Base-by-base conservation (phyloP, 2,888 invertebrate genomes). In the Cryptus armator region DNA sequence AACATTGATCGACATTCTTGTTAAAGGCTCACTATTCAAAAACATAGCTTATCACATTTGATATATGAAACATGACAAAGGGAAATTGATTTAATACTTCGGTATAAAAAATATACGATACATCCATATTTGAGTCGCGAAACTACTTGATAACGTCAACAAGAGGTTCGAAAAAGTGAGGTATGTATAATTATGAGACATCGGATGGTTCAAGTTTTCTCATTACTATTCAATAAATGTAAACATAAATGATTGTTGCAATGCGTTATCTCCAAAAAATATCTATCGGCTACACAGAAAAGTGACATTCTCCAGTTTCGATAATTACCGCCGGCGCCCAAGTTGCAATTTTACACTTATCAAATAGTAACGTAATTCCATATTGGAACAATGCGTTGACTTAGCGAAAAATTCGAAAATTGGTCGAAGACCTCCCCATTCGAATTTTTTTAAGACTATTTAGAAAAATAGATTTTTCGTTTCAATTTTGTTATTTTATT, bases 11-110 rank as follows among this genome's bases (percentile, higher is more conserved):
- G 68, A 19, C 32, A 2, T 24, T 24, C 24, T 24, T 24, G 24
- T 43, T 59, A 19, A 16, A 9, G 44, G 71, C 44, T 19, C 9
- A 16, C 66, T 78, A 87, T 80, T 83, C 68, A 85, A 75, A 59
- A 43, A 37, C 37, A 12, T 16, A 53, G 10, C 51, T 71, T 2
- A 53, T 53, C 24, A 24, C 24, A 24, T 3, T 24, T 24, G 2
- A 24, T 3, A 24, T 24, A 14, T 37, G 37, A n/a, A 71, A 19
- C 32, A 12, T 9, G 53, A 32, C 37, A 32, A 43, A 10, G 32
- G 6, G 19, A 51, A 53, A 71, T 71, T 16, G 71, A 71, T 32
- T 48, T 70, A 32, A 53, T 37, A 53, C 16, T 70, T 51, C 16
- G 7, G 32, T 32, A 51, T 70, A 53, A 43, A 71, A 71, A 71